Evolutionary conservation across 2,113 vertebrate genomes (phyloP).

Genomic region (Genyomyrus donnyi): DNA sequence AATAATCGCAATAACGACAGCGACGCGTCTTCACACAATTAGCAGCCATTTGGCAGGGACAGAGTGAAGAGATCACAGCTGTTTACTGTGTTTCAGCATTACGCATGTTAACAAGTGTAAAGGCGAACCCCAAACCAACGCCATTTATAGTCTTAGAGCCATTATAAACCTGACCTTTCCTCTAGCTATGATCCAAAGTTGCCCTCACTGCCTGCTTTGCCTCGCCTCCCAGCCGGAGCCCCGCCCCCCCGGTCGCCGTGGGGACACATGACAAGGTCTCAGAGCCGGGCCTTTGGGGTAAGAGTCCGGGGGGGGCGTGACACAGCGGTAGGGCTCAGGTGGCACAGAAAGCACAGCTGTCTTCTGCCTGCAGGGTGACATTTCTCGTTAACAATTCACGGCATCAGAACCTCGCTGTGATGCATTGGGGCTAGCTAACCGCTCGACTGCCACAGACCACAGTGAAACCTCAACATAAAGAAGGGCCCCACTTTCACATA

Average conservation of each 20-base stretch:
- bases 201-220: neutral
- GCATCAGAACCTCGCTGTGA: neutral
- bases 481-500: neutral
- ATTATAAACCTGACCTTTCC: neutral
- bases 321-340: conserved; percentile 13
- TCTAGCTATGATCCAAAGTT: neutral
- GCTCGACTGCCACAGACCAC: neutral
- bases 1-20: neutral
- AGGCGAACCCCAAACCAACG: neutral
- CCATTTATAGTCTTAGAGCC: neutral
- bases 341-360: neutral
- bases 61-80: neutral
- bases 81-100: neutral
- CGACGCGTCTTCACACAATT: neutral
- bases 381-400: conserved; percentile 11
- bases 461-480: neutral
- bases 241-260: neutral
- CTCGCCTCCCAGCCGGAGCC: neutral
- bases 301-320: conserved; percentile 6
- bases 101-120: neutral
- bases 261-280: neutral
- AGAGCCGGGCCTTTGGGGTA: neutral
- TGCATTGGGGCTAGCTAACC: neutral
- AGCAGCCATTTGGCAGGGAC: neutral
- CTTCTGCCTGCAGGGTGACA: neutral